Evolutionary conservation across 2,888 invertebrate species (phyloP).

Genomic region (Eilema caniola): DNA sequence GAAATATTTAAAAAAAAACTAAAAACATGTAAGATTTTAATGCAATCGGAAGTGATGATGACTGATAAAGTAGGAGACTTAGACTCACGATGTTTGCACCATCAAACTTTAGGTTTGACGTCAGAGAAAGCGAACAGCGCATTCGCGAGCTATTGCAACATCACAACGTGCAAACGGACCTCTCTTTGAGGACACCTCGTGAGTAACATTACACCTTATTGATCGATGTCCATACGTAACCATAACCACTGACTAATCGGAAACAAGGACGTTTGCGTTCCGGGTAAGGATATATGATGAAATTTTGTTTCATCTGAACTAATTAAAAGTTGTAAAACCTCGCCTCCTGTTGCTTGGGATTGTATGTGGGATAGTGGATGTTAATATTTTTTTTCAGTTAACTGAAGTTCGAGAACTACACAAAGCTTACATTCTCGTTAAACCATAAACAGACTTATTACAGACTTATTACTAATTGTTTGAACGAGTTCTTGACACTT

Average conservation of each 20-base stretch:
- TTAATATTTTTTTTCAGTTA: neutral
- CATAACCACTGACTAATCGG: conserved; percentile 8
- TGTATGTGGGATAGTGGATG: neutral
- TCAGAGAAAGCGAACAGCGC: conserved; percentile 34
- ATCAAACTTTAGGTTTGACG: conserved; percentile 25
- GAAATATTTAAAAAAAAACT: too few relatives aligned
- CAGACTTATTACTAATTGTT: neutral
- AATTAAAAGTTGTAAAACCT: neutral
- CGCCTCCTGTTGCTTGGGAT: neutral
- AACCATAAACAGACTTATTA: neutral
- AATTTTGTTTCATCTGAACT: neutral
- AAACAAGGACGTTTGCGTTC: conserved; percentile 5
- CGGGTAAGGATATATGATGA: neutral
- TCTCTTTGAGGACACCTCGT: conserved; percentile 10
- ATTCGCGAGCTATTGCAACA: conserved; percentile 34
- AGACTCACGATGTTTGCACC: conserved; percentile 12
- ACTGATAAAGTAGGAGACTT: neutral
- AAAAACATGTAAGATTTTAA: too few relatives aligned
- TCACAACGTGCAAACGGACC: conserved; percentile 14
- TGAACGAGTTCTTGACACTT: too few relatives aligned
- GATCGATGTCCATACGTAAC: conserved; percentile 9
- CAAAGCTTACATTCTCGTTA: neutral
- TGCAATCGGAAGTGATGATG: neutral
- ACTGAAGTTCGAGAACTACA: neutral
- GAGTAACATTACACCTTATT: conserved; percentile 13